Base-by-base conservation (phyloP, 2,888 invertebrate species). In the Drosophila maculinotata region DNA sequence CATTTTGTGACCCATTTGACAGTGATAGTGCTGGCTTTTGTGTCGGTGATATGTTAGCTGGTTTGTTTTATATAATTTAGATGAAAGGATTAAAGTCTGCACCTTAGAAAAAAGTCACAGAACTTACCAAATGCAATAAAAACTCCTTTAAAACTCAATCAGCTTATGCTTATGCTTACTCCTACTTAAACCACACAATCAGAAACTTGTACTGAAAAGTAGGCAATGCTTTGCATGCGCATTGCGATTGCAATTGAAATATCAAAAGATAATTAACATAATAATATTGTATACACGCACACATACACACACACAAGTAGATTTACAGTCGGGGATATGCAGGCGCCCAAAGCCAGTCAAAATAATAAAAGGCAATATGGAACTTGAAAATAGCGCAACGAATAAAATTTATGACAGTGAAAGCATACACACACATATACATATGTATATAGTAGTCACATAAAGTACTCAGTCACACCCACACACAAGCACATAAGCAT, bases 221-320 rank as follows among this genome's bases (percentile, higher is more conserved):
- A 59, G 38, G 26, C 30, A 25, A 26, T 10, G 4, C 14, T 53
- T 25, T 3, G 28, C 15, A 52, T 23, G 1, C 10, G 30, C 58
- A 44, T 68, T 68, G 74, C 63, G 44, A 62, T 64, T 70, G 42
- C 72, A 79, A 76, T 76, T 79, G 72, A 79, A 79, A 86, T 83
- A 79, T 79, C 79, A 62, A 79, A 83, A 54, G 64, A 83, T 86
- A 86, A 79, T 79, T 79, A 79, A 59, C 87, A 79, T 79, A 83
- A 86, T 79, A 76, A 79, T 65, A 73, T 59, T 66, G 52, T 53
- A 54, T 58, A 36, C 7, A 3, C 12, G 14, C 38, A 38, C 31
- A n/a, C 10, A 23, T 6, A 30, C 9, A 14, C 2, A 3, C 7
- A 25, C n/a, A 7, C 26, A 23, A 1, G 9, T 1, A 10, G 4